Evolutionary conservation across 2,888 invertebrate genomes (phyloP), one percentile per base, ranked within the genome.

Genomic region (Euplagia quadripunctaria): DNA sequence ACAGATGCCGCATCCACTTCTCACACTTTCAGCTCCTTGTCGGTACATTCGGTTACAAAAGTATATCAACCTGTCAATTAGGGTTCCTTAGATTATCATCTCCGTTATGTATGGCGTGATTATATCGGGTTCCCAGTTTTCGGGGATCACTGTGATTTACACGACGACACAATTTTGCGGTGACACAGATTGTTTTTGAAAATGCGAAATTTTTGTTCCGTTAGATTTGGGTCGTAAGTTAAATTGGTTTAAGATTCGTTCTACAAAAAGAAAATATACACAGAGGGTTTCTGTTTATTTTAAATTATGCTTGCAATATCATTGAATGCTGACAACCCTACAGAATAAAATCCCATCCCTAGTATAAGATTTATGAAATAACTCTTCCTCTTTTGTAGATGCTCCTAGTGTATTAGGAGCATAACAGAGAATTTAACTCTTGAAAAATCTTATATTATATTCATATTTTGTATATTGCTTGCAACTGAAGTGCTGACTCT

Each of bases 41-140:
- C 79, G 76, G 85, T 83, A 86, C 87, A 83, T 55, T 84, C 83
- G 78, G 72, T 68, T 68, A 84, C 88, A 87, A 85, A 90, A 88
- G 87, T 90, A 89, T 88, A 90, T 91, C 91, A 86, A 87, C 77
- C 91, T 92, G 93, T 93, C 93, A 93, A 93, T 93, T 93, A 93
- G 89, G 84, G 79, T 83, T 79, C 83, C 86, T 80, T 77, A 89
- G 92, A 91, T 92, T 89, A 92, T 85, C 89, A 90, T 92, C 92
- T 85, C 74, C 68, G 86, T 87, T 88, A 89, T 87, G 86, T 88
- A 89, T 88, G 86, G 81, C 74, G 79, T 80, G 87, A 88, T 90
- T 89, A 86, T 86, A 86, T 87, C 86, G 77, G 73, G 79, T 80
- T 79, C 64, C 63, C 64, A 74, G 81, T 87, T 63, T 88, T 87